These are phyloP conservation scores for Danio choprae DNA, from an alignment of 2,797 vertebrate species.

Conservation along the genomic window DNA sequence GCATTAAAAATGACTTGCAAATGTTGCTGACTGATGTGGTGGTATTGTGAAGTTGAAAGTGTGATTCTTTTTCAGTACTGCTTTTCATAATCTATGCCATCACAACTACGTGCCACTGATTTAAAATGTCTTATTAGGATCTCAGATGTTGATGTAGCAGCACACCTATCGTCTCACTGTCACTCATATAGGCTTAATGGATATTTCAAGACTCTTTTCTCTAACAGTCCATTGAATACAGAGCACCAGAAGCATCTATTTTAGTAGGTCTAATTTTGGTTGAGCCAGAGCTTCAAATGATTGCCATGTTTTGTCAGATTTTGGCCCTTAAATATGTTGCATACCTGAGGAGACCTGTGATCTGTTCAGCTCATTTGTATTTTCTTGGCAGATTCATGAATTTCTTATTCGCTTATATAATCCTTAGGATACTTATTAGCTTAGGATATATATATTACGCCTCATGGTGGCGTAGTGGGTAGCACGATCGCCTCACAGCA, in stretches of 20 bases:
- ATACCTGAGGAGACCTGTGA: too few relatives aligned
- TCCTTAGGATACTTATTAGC: too few relatives aligned
- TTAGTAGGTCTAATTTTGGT: constrained; percentile 5
- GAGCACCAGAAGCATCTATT: neutral
- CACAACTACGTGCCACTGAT: neutral
- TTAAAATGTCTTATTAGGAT: constrained; percentile 10
- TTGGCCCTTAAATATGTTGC: neutral
- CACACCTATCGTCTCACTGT: neutral
- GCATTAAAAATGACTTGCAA: constrained; percentile 2
- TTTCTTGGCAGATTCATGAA: too few relatives aligned
- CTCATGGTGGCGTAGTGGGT: too few relatives aligned
- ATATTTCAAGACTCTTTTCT: constrained; percentile 1
- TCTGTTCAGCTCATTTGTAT: too few relatives aligned
- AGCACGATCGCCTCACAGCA: too few relatives aligned
- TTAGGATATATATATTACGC: too few relatives aligned
- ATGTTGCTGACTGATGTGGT: constrained; percentile 1
- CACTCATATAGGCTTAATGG: neutral
- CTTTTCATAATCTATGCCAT: constrained; percentile 18
- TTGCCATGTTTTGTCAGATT: neutral
- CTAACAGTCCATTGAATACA: neutral
- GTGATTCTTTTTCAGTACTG: constrained; percentile 1
- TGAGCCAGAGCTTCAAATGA: constrained; percentile 17
- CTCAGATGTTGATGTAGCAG: neutral
- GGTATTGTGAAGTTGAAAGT: constrained; percentile 24
- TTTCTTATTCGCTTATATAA: too few relatives aligned